Evolutionary conservation across 2,888 invertebrate genomes (phyloP).

Genomic region (Patella pellucida): DNA sequence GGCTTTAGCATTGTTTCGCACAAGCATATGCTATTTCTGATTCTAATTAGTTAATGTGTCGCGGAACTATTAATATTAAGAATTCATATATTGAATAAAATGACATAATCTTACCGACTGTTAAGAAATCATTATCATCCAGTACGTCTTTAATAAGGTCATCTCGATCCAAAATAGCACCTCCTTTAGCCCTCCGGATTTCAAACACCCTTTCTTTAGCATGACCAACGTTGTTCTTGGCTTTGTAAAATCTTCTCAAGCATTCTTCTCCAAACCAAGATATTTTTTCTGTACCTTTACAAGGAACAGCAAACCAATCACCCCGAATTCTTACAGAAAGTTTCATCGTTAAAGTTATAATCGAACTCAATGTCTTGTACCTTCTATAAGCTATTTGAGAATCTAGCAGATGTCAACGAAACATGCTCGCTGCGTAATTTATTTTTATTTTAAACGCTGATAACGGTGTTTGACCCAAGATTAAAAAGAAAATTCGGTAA

Average conservation of each 20-base stretch:
- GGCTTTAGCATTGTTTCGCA: too few relatives aligned
- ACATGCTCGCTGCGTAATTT: too few relatives aligned
- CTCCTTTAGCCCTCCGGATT: conserved; percentile 76
- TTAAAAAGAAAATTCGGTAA: too few relatives aligned
- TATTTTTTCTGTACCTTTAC: conserved; percentile 72
- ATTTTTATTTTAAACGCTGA: too few relatives aligned
- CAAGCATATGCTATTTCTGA: too few relatives aligned
- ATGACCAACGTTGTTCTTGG: conserved; percentile 60
- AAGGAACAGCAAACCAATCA: conserved; percentile 76
- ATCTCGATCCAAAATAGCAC: conserved; percentile 76
- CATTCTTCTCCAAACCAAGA: conserved; percentile 75
- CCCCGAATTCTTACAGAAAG: conserved; percentile 75
- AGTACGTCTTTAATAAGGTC: conserved; percentile 75
- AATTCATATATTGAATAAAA: too few relatives aligned
- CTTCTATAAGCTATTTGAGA: too few relatives aligned
- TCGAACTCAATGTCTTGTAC: too few relatives aligned
- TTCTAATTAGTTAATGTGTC: too few relatives aligned
- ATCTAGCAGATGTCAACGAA: too few relatives aligned
- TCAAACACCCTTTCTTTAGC: conserved; percentile 69
- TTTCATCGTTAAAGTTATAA: conserved; percentile 71
- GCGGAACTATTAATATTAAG: too few relatives aligned
- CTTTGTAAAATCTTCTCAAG: conserved; percentile 72
- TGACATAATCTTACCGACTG: conserved; percentile 72
- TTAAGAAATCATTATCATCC: conserved; percentile 77
- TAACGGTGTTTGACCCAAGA: too few relatives aligned